Evolutionary conservation across 2,888 invertebrate species (phyloP).

Genomic region (Venusia cambrica): DNA sequence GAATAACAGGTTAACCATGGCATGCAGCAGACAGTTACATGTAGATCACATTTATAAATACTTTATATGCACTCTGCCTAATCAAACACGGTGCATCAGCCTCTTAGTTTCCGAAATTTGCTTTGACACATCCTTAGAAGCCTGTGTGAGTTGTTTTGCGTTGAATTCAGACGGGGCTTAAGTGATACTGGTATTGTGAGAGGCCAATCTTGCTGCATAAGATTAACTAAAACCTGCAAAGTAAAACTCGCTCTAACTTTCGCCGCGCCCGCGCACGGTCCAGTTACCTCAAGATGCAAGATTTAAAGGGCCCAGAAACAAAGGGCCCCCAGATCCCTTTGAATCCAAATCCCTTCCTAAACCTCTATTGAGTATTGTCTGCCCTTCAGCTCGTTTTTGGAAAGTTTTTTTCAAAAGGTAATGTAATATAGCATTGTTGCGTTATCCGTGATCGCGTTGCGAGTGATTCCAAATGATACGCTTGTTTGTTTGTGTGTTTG

Average conservation of each 20-base stretch:
- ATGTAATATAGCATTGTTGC: slow-evolving; percentile 69
- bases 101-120: too few species aligned
- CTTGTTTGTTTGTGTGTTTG: slow-evolving; percentile 30
- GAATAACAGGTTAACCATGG: too few species aligned
- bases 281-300: slow-evolving; percentile 57
- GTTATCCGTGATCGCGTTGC: slow-evolving; percentile 57
- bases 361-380: slow-evolving; percentile 69
- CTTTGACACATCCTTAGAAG: too few species aligned
- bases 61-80: too few species aligned
- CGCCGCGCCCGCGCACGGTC: slow-evolving; percentile 37
- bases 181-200: too few species aligned
- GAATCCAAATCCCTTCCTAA: slow-evolving; percentile 74
- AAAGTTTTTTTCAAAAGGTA: slow-evolving; percentile 49
- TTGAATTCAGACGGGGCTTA: too few species aligned
- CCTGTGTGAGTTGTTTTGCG: too few species aligned
- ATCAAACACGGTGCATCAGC: too few species aligned
- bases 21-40: too few species aligned
- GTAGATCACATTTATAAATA: too few species aligned
- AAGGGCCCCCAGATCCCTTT: slow-evolving; percentile 55
- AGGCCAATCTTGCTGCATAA: too few species aligned
- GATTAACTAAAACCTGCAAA: too few species aligned
- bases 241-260: slow-evolving; percentile 31
- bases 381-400: slow-evolving; percentile 50
- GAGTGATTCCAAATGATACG: slow-evolving; percentile 42
- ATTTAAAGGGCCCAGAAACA: slow-evolving; percentile 68